These are phyloP conservation scores for Brachyptera putata DNA, from an alignment of 2,888 invertebrate genomes.

Conservation along the genomic window DNA sequence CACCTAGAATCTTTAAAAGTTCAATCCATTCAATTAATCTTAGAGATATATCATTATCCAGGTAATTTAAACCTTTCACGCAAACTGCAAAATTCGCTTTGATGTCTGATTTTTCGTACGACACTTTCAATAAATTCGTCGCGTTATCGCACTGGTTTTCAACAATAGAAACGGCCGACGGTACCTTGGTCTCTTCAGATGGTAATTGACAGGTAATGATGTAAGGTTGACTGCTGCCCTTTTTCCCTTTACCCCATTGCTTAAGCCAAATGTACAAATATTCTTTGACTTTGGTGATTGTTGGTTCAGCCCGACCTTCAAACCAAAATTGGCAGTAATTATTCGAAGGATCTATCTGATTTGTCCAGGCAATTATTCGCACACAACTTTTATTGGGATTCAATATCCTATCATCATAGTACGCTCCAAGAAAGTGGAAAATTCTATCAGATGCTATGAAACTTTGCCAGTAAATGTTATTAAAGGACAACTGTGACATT, in stretches of 20 bases:
- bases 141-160: conserved; percentile 40
- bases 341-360: conserved; percentile 38
- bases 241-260: conserved; percentile 41
- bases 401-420: conserved; percentile 40
- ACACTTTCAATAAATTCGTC: conserved; percentile 40
- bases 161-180: conserved; percentile 41
- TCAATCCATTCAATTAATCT: conserved; percentile 49
- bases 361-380: conserved; percentile 42
- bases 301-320: conserved; percentile 31
- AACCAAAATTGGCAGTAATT: conserved; percentile 40
- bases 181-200: conserved; percentile 29
- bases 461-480: conserved; percentile 43
- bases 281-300: conserved; percentile 36
- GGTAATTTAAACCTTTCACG: conserved; percentile 47
- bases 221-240: conserved; percentile 41
- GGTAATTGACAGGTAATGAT: conserved; percentile 42
- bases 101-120: conserved; percentile 36
- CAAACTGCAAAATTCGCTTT: conserved; percentile 44
- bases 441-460: conserved; percentile 38
- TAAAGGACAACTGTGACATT: conserved; percentile 41
- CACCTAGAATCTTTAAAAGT: conserved; percentile 44
- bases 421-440: conserved; percentile 42
- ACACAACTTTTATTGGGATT: conserved; percentile 35
- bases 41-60: conserved; percentile 41
- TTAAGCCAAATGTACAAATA: conserved; percentile 41